Evolutionary conservation across 2,113 vertebrate genomes (phyloP).

Genomic region (Phylloscopus whistleri): DNA sequence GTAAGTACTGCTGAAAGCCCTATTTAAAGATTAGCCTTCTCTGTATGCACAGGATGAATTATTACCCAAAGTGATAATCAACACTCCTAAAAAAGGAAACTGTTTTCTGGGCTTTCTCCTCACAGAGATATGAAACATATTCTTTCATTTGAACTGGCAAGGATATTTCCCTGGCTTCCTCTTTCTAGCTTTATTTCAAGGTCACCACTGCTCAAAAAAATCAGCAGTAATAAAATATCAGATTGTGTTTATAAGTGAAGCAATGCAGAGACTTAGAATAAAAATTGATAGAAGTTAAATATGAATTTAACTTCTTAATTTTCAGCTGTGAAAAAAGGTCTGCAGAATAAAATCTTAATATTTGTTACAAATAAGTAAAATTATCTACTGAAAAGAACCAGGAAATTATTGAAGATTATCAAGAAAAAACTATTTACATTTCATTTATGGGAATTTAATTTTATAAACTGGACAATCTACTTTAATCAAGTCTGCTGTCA

Average conservation of each 20-base stretch:
- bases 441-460: background rate
- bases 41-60: conserved; percentile 54
- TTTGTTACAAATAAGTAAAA: background rate
- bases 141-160: background rate
- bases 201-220: background rate
- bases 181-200: background rate
- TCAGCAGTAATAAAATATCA: background rate
- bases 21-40: conserved; percentile 42
- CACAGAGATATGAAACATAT: background rate
- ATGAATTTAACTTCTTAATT: background rate
- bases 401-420: background rate
- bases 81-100: background rate
- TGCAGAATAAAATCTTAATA: background rate
- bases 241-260: background rate
- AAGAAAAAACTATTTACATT: background rate
- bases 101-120: background rate
- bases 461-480: background rate
- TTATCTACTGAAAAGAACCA: background rate
- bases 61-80: conserved; percentile 31
- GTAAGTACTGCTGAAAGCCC: background rate
- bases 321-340: background rate
- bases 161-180: background rate
- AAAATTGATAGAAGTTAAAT: background rate
- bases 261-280: background rate
- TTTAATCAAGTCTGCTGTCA: background rate